These are phyloP conservation scores for Microhierax caerulescens DNA, from an alignment of 2,797 vertebrate species.

Conservation along the genomic window DNA sequence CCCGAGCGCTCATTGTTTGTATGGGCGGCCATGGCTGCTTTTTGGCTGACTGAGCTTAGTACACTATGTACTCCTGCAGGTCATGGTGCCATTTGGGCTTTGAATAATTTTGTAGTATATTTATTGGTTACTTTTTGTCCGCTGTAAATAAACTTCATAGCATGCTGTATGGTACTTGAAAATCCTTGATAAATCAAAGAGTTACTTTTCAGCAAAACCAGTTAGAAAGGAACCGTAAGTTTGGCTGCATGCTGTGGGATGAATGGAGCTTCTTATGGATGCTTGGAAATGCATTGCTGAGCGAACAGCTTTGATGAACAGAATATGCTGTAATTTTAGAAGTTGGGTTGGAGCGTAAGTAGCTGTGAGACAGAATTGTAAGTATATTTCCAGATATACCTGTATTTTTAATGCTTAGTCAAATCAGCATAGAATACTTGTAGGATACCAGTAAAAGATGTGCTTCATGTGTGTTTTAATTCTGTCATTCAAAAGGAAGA, in stretches of 20 bases:
- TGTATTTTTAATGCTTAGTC: background rate
- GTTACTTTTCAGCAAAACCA: background rate
- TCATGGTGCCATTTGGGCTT: conserved; percentile 36
- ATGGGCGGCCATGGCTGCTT: rapidly evolving
- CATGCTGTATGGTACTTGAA: background rate
- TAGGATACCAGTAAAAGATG: background rate
- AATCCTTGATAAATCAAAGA: background rate
- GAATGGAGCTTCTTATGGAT: background rate
- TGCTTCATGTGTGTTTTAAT: background rate
- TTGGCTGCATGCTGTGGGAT: background rate
- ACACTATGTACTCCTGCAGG: background rate
- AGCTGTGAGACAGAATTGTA: background rate
- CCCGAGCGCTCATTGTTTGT: background rate
- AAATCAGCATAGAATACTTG: rapidly evolving
- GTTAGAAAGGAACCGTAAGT: background rate
- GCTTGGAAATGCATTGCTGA: background rate
- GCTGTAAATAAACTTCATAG: background rate
- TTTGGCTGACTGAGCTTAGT: background rate
- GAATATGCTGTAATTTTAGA: background rate
- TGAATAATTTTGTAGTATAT: background rate
- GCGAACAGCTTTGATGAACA: background rate
- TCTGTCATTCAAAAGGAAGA: background rate
- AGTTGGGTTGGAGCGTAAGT: background rate
- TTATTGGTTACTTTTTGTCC: background rate
- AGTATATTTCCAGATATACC: background rate